Evolutionary conservation across 2,113 vertebrate species (phyloP), one percentile per base, ranked within the genome.

Genomic region (Caracal caracal): DNA sequence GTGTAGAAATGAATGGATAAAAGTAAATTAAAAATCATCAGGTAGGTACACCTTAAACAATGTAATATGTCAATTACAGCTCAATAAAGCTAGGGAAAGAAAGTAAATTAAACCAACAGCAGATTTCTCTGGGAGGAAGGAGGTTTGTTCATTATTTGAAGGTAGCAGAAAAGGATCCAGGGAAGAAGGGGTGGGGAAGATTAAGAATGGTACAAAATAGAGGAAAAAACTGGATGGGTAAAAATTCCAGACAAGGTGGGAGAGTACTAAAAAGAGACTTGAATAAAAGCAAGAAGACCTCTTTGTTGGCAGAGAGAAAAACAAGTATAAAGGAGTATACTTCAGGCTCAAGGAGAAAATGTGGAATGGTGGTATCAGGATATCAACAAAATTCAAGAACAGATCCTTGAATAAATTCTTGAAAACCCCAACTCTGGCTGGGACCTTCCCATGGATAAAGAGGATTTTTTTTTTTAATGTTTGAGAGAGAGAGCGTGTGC

Each of bases 11-110:
- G 19, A 88, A 73, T n/a, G 37, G 53, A 70, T 73, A 16, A 56
- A 90, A 75, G 51, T 82, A 65, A 73, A 65, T 49, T 43, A 65
- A 92, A 94, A 94, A n/a, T 83, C 40, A 63, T 71, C 40, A n/a
- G 13, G 33, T 10, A 49, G 2, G 37, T 65, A 84, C 24, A 59
- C 12, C 47, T 78, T 75, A 65, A 53, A 83, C 12, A 65, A 24
- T n/a, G n/a, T 33, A 51, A 9, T 26, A 43, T 61, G 37, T 49
- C 49, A 94, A 35, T 68, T 68, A 59, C 8, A 90, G 37, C 87
- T 84, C 88, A 19, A 33, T 49, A 78, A 78, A 68, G 24, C 30
- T 68, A 12, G 33, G 13, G 35, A 49, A 51, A 92, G 7, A 66
- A 90, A 84, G 53, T 70, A 47, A 63, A 81, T 40, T 35, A 79